Percentiles rank a stretch among this genome's conserved stretches.
Evolutionary conservation across 2,797 vertebrate species (phyloP).

Genomic region (Schizopygopsis malacanthus): DNA sequence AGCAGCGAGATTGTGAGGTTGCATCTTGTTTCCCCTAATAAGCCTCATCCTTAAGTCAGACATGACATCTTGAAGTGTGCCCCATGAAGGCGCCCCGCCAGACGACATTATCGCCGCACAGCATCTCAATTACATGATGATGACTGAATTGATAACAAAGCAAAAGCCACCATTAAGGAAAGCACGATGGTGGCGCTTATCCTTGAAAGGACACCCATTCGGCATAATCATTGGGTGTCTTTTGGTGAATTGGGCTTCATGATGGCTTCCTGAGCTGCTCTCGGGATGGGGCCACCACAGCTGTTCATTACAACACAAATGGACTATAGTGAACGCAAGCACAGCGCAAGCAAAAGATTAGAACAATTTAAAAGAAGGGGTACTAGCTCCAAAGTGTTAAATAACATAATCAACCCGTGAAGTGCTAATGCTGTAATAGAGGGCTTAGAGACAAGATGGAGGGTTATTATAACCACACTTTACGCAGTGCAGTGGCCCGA

Average conservation of each 20-base stretch:
- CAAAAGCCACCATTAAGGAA: constrained; percentile 40
- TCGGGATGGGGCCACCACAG: constrained; percentile 54
- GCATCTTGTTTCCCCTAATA: constrained; percentile 2
- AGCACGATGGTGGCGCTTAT: constrained; percentile 39
- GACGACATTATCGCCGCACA: constrained; percentile 35
- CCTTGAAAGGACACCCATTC: constrained; percentile 52
- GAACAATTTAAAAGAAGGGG: constrained; percentile 55
- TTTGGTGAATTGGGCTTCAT: constrained; percentile 38
- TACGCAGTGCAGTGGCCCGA: constrained; percentile 48
- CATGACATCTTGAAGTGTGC: constrained; percentile 8
- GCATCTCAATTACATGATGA: constrained; percentile 42
- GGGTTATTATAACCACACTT: constrained; percentile 55
- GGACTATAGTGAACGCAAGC: constrained; percentile 58
- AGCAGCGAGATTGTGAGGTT: not conserved
- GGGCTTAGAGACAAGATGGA: constrained; percentile 58
- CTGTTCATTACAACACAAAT: constrained; percentile 68
- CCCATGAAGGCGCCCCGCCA: not conserved
- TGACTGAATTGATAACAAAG: constrained; percentile 46
- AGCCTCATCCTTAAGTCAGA: constrained; percentile 18
- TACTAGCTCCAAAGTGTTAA: constrained; percentile 62
- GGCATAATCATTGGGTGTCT: constrained; percentile 56
- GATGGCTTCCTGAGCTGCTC: constrained; percentile 33
- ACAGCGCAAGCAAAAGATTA: no score
- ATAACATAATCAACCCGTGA: constrained; percentile 46
- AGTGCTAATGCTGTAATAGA: constrained; percentile 61